Base-by-base conservation (phyloP, 2,888 invertebrate species). In the Chamaedrilus cognettii region DNA sequence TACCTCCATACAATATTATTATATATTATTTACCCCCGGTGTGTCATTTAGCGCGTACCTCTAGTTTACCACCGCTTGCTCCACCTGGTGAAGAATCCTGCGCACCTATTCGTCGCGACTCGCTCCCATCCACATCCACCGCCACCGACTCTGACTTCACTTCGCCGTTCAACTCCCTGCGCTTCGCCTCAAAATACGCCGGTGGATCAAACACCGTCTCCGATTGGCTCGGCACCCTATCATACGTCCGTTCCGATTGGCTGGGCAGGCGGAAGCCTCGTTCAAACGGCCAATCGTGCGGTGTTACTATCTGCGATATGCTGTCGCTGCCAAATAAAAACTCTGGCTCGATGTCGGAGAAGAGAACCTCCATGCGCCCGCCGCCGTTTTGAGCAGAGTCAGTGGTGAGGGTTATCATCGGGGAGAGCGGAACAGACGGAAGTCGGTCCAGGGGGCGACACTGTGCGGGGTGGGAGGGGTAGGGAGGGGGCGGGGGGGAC, bases 351-450 rank as follows among this genome's bases (percentile, higher is more conserved):
- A 23, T 19, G 26, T 52, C 55, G 7, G 55, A 52, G 28, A 23
- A 52, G 19, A 52, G 28, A 52, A 52, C 55, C 28, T 52, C 55
- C 28, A 42, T 42, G 7, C 19, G 7, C 11, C 42, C 42, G 11
- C 23, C 55, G 55, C 26, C 55, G 28, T 52, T 52, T 52, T 26
- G 55, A 15, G 55, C 7, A 7, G 55, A 52, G 28, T 52, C 55
- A n/a, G n/a, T n/a, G 7, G 55, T 52, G 11, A 52, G 19, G 15
- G 55, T 52, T 19, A 52, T 52, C 7, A 52, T 15, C 55, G 55
- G 55, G 15, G 55, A 52, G 15, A 52, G 28, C 19, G 55, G 55
- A 26, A n/a, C n/a, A n/a, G n/a, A n/a, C n/a, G n/a, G n/a, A n/a
- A n/a, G n/a, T n/a, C n/a, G n/a, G n/a, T n/a, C n/a, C n/a, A n/a